These are phyloP conservation scores for Perizoma flavofasciatum DNA, from an alignment of 2,888 invertebrate genomes.

Conservation along the genomic window DNA sequence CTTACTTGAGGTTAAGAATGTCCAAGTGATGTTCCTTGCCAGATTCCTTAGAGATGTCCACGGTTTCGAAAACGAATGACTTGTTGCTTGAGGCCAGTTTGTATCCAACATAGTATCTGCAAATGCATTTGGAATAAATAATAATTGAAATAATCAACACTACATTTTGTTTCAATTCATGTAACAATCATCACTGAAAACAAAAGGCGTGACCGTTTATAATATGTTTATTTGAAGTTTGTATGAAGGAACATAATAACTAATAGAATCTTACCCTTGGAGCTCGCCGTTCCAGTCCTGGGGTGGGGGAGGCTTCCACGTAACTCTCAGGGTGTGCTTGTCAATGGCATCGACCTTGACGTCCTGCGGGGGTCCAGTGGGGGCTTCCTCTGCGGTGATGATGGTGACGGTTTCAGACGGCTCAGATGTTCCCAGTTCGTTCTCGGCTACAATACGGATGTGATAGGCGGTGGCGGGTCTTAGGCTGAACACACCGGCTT, in stretches of 20 bases:
- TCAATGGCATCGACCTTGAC: constrained; percentile 94
- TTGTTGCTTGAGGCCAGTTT: constrained; percentile 93
- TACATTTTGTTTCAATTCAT: too few relatives aligned
- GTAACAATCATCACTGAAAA: too few relatives aligned
- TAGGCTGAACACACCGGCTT: constrained; percentile 94
- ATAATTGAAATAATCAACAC: background rate
- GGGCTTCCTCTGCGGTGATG: constrained; percentile 97
- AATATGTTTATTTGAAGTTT: too few relatives aligned
- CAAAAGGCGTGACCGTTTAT: too few relatives aligned
- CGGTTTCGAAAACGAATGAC: constrained; percentile 95
- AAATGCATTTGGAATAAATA: constrained; percentile 40
- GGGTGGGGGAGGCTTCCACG: constrained; percentile 95
- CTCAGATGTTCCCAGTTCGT: constrained; percentile 96
- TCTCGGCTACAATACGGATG: constrained; percentile 95
- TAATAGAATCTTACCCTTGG: constrained; percentile 65
- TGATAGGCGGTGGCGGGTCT: constrained; percentile 97
- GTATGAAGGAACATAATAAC: too few relatives aligned
- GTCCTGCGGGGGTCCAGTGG: constrained; percentile 92
- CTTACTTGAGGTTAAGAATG: constrained; percentile 89
- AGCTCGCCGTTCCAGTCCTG: constrained; percentile 97
- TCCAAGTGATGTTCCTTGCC: constrained; percentile 95
- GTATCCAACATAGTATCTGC: constrained; percentile 95
- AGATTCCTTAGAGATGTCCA: constrained; percentile 95
- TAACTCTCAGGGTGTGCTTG: constrained; percentile 93
- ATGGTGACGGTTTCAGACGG: constrained; percentile 97